phyloP scores from a whole-genome alignment of 2,797 vertebrate genomes.

The Tokudaia tokunoshimensis region DNA sequence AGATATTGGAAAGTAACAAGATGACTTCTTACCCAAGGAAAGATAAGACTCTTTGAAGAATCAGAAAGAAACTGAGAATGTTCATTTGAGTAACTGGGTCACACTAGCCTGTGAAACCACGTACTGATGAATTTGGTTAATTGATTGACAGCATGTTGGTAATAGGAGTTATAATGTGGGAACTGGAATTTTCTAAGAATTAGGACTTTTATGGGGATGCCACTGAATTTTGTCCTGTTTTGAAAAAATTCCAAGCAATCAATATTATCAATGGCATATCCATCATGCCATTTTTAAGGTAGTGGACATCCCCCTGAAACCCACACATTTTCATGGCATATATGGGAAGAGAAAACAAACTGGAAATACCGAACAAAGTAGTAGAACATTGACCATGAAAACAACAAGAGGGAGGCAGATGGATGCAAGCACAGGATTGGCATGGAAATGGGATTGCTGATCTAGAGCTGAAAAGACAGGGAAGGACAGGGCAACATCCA shows the following conservation, averaged over 20 bases:
- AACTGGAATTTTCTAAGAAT: slow-evolving; percentile 19
- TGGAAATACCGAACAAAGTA: neutral
- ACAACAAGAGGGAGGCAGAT: neutral
- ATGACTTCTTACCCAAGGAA: slow-evolving; percentile 30
- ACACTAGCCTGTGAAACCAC: neutral
- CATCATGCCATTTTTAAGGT: slow-evolving; percentile 20
- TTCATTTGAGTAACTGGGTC: slow-evolving; percentile 12
- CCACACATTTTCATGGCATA: neutral
- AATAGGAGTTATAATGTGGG: neutral
- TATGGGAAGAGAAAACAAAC: neutral
- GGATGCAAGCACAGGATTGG: neutral
- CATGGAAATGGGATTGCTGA: neutral
- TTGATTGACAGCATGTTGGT: neutral
- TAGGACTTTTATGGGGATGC: neutral
- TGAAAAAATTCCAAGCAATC: neutral
- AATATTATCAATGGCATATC: neutral
- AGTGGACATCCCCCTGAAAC: neutral
- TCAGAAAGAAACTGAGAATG: neutral
- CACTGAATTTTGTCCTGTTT: neutral
- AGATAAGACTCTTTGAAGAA: slow-evolving; percentile 36
- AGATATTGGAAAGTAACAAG: slow-evolving; percentile 23
- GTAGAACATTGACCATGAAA: neutral
- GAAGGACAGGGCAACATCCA: neutral
- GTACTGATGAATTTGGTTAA: neutral
- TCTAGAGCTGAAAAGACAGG: neutral